Base-by-base conservation (phyloP, 1,140 invertebrate species). In the Diachasma alloeum region DNA sequence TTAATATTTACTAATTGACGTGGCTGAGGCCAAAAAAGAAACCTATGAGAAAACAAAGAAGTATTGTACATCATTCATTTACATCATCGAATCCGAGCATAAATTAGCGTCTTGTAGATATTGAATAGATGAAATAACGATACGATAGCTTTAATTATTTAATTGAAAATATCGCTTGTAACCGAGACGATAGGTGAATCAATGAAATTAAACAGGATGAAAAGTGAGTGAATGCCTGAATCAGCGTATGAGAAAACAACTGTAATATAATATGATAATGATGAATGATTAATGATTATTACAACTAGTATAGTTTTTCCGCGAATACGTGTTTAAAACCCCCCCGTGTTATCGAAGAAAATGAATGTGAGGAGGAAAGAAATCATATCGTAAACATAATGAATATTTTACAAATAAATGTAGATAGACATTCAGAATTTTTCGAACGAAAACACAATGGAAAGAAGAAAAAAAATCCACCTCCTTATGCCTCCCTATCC, bases 321-420 rank as follows among this genome's bases (percentile, higher is more conserved):
- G 79, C 74, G 81, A 59, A 82, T 78, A 73, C 53, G 74, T 48
- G 78, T 78, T 69, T 37, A 74, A 56, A 56, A 46, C 74, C 46
- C 63, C 75, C 63, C 68, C 76, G 11, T 37, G 72, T 77, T 80
- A 80, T 79, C 80, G 82, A 81, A 76, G 66, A 44, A 53, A 22
- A 74, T 44, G 56, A 74, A 79, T 78, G 80, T 31, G 78, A 83
- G 79, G 80, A 80, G 70, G 81, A 83, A 85, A 74, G 67, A 89
- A 89, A 89, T 87, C 88, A 89, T 89, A 89, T 89, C 88, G 87
- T 89, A 89, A 89, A 89, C 86, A 75, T 87, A 86, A 88, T 87
- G 87, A 88, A 88, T 89, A 89, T 89, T 89, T 89, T 89, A 89
- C 87, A 89, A 87, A 84, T 84, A 83, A 83, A 81, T 89, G 87